Percentiles rank a stretch among this genome's conserved stretches.
phyloP scores from a whole-genome alignment of 2,888 invertebrate species.

The Macaria liturata region DNA sequence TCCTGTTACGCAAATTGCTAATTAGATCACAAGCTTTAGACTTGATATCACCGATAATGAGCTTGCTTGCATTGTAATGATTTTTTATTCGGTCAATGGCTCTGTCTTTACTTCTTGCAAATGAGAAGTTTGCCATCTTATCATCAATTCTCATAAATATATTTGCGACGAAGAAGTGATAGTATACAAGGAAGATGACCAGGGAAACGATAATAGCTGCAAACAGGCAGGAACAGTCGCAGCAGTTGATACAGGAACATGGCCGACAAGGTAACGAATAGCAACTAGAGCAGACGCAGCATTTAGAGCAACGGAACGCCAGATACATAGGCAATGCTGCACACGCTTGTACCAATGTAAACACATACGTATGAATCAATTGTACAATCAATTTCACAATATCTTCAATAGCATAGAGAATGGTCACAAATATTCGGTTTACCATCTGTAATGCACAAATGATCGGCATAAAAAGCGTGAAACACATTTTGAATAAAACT shows the following conservation, averaged over 20 bases:
- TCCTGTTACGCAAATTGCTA: constrained; percentile 7
- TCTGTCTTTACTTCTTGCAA: constrained; percentile 22
- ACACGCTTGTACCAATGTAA: constrained; percentile 38
- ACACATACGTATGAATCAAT: constrained; percentile 42
- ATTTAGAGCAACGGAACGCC: constrained; percentile 37
- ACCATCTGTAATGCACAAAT: constrained; percentile 43
- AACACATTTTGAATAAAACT: constrained; percentile 33
- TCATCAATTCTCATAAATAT: constrained; percentile 33
- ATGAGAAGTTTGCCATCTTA: constrained; percentile 32
- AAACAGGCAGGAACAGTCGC: constrained; percentile 27
- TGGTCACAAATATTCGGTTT: constrained; percentile 40
- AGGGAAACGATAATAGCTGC: constrained; percentile 32
- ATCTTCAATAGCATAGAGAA: constrained; percentile 47
- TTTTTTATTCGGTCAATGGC: constrained; percentile 1
- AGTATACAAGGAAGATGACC: constrained; percentile 37
- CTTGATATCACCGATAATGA: not conserved
- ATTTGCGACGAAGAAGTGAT: constrained; percentile 41
- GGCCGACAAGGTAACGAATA: constrained; percentile 23
- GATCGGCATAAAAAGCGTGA: constrained; percentile 38
- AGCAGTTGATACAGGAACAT: constrained; percentile 20
- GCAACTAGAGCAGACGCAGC: constrained; percentile 31
- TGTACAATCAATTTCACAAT: constrained; percentile 42
- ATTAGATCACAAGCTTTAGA: constrained; percentile 5
- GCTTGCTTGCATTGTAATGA: constrained; percentile 4
- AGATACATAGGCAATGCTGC: constrained; percentile 42